phyloP scores from a whole-genome alignment of 2,888 invertebrate genomes.

The Drosophila niveifrons region DNA sequence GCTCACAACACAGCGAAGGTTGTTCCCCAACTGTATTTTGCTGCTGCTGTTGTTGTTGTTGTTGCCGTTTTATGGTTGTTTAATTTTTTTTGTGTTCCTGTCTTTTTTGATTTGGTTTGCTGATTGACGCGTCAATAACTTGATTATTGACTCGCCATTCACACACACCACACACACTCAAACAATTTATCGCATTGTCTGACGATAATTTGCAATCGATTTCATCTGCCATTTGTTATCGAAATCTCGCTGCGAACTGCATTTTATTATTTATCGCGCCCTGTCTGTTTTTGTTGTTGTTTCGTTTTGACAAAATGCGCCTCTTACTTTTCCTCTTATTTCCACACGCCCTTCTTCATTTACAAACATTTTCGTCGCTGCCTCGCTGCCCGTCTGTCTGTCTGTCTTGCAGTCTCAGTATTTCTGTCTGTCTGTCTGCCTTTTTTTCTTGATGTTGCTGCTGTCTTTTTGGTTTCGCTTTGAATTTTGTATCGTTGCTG shows the following conservation, averaged over 20 bases:
- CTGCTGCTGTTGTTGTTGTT: conserved; percentile 26
- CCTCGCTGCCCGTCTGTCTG: conserved; percentile 7
- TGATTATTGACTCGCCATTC: conserved; percentile 28
- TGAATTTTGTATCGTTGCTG: conserved; percentile 51
- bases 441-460: conserved; percentile 22
- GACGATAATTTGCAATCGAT: conserved; percentile 28
- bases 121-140: conserved; percentile 44
- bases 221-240: conserved; percentile 34
- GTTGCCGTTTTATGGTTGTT: conserved; percentile 13
- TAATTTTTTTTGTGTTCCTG: conserved; percentile 42
- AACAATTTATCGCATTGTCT: conserved; percentile 1
- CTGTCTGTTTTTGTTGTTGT: neutral
- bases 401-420: neutral
- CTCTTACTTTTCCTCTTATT: conserved; percentile 39
- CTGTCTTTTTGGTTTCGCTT: conserved; percentile 51
- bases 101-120: conserved; percentile 40
- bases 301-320: conserved; percentile 24
- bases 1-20: conserved; percentile 45
- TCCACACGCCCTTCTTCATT: conserved; percentile 55
- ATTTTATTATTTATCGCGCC: neutral
- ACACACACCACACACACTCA: neutral
- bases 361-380: conserved; percentile 47
- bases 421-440: neutral
- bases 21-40: conserved; percentile 51
- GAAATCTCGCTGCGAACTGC: conserved; percentile 9